Base-by-base conservation (phyloP, 2,113 vertebrate genomes). In the Cavia porcellus region DNA sequence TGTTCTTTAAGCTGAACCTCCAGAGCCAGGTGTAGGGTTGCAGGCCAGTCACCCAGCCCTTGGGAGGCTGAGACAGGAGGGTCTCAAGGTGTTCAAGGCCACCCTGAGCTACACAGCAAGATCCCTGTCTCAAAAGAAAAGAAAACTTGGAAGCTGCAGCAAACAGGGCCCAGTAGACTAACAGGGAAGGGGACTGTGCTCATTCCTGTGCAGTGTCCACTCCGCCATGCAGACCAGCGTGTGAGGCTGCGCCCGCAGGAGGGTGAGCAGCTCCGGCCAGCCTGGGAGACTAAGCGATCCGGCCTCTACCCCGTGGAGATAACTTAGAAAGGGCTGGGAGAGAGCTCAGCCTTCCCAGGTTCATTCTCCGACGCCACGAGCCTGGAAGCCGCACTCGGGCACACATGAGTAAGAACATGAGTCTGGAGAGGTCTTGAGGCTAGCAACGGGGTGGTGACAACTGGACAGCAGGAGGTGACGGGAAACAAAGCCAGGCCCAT, bases 401-500 rank as follows among this genome's bases (percentile, higher is more conserved):
- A 25, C 68, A 6, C 15, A 2, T 19, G 35, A 9, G 68, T 3
- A 0, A 22, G 68, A 17, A 17, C 17, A 0, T 1, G 2, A 17
- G 28, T 38, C 17, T 17, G 66, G 13, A 68, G 32, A 38, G 35
- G 68, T 9, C 35, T 20, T 19, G 8, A 7, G 68, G 17, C n/a
- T 57, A 3, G 55, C 55, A 15, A 57, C 3, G 15, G 55, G 55
- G 55, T 7, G 55, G 14, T 5, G 55, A 52, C 11, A 11, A 52
- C 50, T 55, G 55, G 55, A 55, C 55, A 15, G 55, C 55, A 38
- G 35, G 70, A 70, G 68, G 20, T 17, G 68, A 70, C 22, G 50
- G 45, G 38, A 50, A 47, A 32, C 9, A 7, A 22, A 22, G 19
- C 19, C n/a, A 22, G 8, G n/a, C 17, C 9, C 70, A 38, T 7